These are phyloP conservation scores for Phrixothrix hirtus DNA, from an alignment of 2,888 invertebrate genomes.

Conservation along the genomic window DNA sequence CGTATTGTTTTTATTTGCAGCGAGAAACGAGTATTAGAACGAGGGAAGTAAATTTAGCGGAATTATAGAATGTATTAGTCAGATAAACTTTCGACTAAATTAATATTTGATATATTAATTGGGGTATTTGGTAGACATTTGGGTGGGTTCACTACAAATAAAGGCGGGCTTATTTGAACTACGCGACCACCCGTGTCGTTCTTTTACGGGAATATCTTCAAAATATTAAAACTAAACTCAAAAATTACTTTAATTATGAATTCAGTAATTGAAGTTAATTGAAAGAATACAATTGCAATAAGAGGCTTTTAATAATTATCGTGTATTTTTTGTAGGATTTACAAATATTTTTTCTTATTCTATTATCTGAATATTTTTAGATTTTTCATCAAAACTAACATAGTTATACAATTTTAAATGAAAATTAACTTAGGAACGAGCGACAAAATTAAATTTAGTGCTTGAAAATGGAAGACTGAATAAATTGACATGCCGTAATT, in stretches of 20 bases:
- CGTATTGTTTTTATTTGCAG: constrained; percentile 22
- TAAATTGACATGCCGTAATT: neutral
- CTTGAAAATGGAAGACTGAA: neutral
- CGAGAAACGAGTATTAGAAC: constrained; percentile 12
- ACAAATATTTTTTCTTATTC: neutral
- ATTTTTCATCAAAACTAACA: neutral
- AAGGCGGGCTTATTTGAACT: constrained; percentile 47
- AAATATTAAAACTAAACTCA: constrained; percentile 8
- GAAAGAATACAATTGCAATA: neutral
- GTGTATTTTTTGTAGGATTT: neutral
- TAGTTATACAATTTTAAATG: neutral
- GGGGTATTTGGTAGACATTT: constrained; percentile 44
- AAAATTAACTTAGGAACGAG: neutral
- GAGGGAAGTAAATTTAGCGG: constrained; percentile 18
- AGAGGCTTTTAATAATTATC: neutral
- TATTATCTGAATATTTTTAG: neutral
- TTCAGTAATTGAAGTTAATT: neutral
- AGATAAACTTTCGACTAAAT: constrained; percentile 29
- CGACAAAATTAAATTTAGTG: neutral
- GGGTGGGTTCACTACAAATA: constrained; percentile 49
- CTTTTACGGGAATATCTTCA: constrained; percentile 21
- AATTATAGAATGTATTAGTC: constrained; percentile 24
- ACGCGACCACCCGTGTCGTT: constrained; percentile 44
- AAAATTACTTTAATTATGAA: neutral
- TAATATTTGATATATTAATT: constrained; percentile 50